Base-by-base conservation (phyloP, 2,113 vertebrate genomes). In the Pungitius pungitius region DNA sequence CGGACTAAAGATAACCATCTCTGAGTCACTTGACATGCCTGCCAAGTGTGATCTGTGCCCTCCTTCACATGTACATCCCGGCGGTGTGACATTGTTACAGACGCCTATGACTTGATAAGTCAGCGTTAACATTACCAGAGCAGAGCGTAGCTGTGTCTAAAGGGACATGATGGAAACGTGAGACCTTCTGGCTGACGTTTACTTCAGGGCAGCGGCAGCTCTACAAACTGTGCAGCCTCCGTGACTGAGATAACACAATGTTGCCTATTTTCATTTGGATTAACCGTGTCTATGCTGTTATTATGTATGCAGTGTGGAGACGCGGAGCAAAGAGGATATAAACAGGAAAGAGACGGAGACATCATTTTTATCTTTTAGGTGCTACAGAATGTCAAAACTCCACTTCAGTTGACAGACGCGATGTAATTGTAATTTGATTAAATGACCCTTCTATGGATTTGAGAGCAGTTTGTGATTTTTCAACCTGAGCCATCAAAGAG, bases 181-280 rank as follows among this genome's bases (percentile, higher is more conserved):
- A 78, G 43, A 73, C 79, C 59, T 78, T 40, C 52, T 26, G 13
- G 11, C 75, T 81, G 80, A 84, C 71, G 54, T 61, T 75, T 11
- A 58, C 63, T 30, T 59, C 35, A 30, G 61, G 55, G 59, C 57
- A 60, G 52, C 71, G 49, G 69, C 72, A 75, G 63, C 3, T 11
- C 54, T 74, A 71, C 72, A 57, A 54, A 65, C 69, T 64, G 67
- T 68, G 63, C 78, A 56, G 71, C 59, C 80, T 67, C 70, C 9
- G 60, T 61, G 76, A 79, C 75, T 39, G 56, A 77, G 72, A 86
- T 87, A 81, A 91, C 85, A 81, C 88, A 75, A 86, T 57, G 80
- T 84, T 77, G 82, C 85, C 89, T 90, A 88, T 89, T 88, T 88
- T 78, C 59, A 87, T 85, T 55, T 45, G 43, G 39, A 78, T 79